These are phyloP conservation scores for Sinocyclocheilus grahami DNA, from an alignment of 2,113 vertebrate species.

Conservation along the genomic window DNA sequence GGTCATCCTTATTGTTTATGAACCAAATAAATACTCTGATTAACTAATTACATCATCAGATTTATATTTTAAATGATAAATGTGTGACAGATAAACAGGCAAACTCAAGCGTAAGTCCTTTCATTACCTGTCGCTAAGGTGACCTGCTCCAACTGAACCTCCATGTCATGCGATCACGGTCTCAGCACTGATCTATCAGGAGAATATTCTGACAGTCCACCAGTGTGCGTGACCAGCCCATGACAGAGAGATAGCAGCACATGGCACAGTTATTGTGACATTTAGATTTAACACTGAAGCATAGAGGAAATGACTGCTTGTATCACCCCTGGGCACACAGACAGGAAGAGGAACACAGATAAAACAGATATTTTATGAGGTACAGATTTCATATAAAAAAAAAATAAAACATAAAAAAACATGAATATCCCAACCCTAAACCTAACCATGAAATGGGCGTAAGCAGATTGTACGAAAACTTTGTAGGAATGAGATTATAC, in stretches of 20 bases:
- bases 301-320: not conserved
- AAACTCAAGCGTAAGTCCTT: not conserved
- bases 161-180: not conserved
- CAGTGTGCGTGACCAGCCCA: not conserved
- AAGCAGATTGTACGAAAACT: too few species aligned
- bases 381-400: too few species aligned
- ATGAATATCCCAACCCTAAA: too few species aligned
- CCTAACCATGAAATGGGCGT: too few species aligned
- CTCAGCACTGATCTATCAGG: not conserved
- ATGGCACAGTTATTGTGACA: slow-evolving; percentile 21
- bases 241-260: not conserved
- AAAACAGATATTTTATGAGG: not conserved
- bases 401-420: too few species aligned
- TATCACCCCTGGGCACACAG: not conserved
- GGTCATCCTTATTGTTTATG: too few species aligned
- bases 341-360: not conserved
- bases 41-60: too few species aligned
- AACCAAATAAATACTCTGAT: too few species aligned
- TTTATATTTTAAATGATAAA: too few species aligned
- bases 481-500: too few species aligned
- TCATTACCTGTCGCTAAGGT: slow-evolving; percentile 16
- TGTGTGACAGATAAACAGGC: not conserved
- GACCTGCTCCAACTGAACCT: not conserved
- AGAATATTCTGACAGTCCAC: slow-evolving; percentile 26
- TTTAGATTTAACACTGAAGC: slow-evolving; percentile 16